phyloP scores from a whole-genome alignment of 2,797 vertebrate genomes.

The Amphiprion clarkii region DNA sequence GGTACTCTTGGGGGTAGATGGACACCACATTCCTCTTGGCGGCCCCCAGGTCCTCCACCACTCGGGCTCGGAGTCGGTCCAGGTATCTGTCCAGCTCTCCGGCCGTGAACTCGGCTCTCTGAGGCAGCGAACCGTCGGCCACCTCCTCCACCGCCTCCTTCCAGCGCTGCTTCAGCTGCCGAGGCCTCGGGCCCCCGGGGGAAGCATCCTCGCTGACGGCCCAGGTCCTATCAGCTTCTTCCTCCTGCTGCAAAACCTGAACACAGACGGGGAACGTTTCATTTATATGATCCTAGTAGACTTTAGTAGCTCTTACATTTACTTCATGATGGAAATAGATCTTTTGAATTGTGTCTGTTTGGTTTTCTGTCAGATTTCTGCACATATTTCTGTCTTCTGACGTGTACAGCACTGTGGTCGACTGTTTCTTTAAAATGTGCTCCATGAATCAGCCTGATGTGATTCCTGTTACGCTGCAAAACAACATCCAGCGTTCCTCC shows the following conservation, averaged over 20 bases:
- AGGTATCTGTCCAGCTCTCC: conserved; percentile 83
- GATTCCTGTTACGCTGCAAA: no score
- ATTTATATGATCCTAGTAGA: no score
- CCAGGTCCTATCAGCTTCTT: conserved; percentile 83
- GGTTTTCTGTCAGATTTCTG: no score
- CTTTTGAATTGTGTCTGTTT: no score
- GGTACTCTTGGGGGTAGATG: conserved; percentile 87
- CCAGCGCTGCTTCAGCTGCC: conserved; percentile 85
- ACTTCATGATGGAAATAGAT: no score
- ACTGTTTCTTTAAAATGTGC: no score
- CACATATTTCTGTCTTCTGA: no score
- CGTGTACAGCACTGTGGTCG: no score
- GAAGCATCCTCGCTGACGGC: conserved; percentile 32
- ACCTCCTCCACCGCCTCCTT: conserved; percentile 84
- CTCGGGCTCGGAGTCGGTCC: conserved; percentile 80
- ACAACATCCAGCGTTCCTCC: no score
- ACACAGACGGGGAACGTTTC: no score
- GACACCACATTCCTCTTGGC: conserved; percentile 88
- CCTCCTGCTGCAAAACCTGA: conserved; percentile 91
- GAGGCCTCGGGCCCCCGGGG: conserved; percentile 80
- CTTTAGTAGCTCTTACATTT: no score
- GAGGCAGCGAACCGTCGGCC: conserved; percentile 84
- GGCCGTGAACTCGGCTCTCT: conserved; percentile 70
- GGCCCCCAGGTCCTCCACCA: conserved; percentile 89
- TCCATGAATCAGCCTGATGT: no score